Evolutionary conservation across 2,888 invertebrate species (phyloP), one percentile per base, ranked within the genome.

Genomic region (Sympetrum striolatum): DNA sequence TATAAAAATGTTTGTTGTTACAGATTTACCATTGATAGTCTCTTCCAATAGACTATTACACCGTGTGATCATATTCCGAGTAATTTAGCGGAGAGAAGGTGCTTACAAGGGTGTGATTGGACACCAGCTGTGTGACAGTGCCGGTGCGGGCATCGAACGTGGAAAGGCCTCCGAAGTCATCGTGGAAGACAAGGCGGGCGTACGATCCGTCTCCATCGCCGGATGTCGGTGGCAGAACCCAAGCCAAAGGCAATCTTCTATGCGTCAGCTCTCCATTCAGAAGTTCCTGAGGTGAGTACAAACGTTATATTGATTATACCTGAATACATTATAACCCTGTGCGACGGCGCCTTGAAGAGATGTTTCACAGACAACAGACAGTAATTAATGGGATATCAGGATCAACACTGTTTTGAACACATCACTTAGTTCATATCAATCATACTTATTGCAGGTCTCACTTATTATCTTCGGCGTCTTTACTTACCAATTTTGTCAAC

Each of bases 151-250:
- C 44, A 73, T 86, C 80, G 80, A 86, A 91, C 18, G 90, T 64
- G 37, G 91, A 86, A 2, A 91, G 80, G 14, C 90, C 90, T 44
- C 90, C 97, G 94, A 96, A 96, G 94, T 96, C 95, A 92, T 97
- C 97, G 94, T 97, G 96, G 93, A 97, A 95, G 90, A 97, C 96
- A 92, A 97, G 96, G 92, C 98, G 95, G 90, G 60, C 81, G 39
- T 60, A 39, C 73, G 90, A 64, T 4, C 58, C 58, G 53, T 97
- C 97, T 91, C 97, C 97, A 95, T 97, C 97, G 95, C 98, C 97
- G 93, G 97, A 96, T 94, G 97, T 97, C 93, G 96, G 96, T 92
- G 96, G 95, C 93, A 96, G 96, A 93, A 97, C 96, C 98, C 98
- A 98, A 92, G 97, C 96, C 91, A 97, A 96, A 92, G 97, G 97